Evolutionary conservation across 1,140 invertebrate species (phyloP), one percentile per base, ranked within the genome.

Genomic region (Euura saliciscinereae): DNA sequence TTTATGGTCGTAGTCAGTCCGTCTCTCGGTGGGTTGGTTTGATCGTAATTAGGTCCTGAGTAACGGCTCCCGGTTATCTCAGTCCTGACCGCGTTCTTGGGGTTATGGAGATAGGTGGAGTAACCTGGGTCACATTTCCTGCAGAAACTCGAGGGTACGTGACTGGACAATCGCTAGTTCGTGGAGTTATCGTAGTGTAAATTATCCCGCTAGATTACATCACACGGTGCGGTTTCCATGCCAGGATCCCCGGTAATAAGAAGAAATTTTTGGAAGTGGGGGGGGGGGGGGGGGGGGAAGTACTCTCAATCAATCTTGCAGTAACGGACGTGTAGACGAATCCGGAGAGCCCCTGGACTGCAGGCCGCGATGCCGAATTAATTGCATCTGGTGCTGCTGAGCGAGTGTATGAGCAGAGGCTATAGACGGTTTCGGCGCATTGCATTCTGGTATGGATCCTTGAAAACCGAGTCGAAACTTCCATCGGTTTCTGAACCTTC

Each of bases 241-340:
- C 28, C 28, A 28, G 28, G 28, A 28, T 28, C 28, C 28, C 28
- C 28, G 28, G 28, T 28, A 28, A 28, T 28, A 28, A 1, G 28
- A 28, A 28, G 28, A 28, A 28, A 28, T 28, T 28, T 28, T 28
- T 28, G 28, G 28, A 28, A 28, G n/a, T n/a, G n/a, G n/a, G n/a
- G n/a, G n/a, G n/a, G n/a, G n/a, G n/a, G n/a, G n/a, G n/a, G n/a
- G n/a, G 28, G 28, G 28, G 28, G 28, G 28, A 6, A 11, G 51
- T 8, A 76, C 74, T 78, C 74, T 75, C 76, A 78, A 80, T 82
- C 77, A 79, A 80, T 80, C 76, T 79, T 81, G 74, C 79, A 76
- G 28, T 28, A 28, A 28, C 28, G 28, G 28, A 28, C 28, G 28
- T 28, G 28, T 28, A 28, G 28, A 28, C 28, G 28, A 28, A 28